phyloP scores from a whole-genome alignment of 2,888 invertebrate species.

The Parnassius mnemosyne region DNA sequence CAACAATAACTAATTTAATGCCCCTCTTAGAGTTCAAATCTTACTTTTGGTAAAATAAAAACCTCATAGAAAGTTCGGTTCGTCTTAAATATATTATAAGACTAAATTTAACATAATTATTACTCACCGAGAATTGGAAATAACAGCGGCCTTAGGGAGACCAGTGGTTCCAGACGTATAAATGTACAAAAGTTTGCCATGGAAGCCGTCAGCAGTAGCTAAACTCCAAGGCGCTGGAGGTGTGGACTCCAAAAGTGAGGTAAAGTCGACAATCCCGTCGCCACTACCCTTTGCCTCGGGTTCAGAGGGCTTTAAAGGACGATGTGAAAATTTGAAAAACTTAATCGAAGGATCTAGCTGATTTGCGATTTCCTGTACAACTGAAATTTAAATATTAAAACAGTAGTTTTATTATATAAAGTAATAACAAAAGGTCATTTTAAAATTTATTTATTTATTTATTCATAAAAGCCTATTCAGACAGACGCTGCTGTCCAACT shows the following conservation, averaged over 20 bases:
- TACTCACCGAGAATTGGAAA: conserved; percentile 92
- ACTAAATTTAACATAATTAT: not conserved
- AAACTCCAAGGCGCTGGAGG: conserved; percentile 78
- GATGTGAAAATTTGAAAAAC: conserved; percentile 82
- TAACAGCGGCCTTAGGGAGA: conserved; percentile 97
- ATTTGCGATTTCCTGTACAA: conserved; percentile 84
- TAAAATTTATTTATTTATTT: too few species aligned
- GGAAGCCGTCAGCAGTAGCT: conserved; percentile 83
- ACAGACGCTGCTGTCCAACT: too few species aligned
- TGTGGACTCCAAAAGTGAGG: conserved; percentile 79
- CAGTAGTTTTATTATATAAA: too few species aligned
- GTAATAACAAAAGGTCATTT: too few species aligned
- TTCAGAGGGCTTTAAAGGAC: conserved; percentile 47
- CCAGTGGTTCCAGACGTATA: conserved; percentile 99
- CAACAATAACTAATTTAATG: too few species aligned
- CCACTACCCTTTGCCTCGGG: conserved; percentile 45
- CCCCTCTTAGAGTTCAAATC: too few species aligned
- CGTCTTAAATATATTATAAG: too few species aligned
- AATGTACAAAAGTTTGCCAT: conserved; percentile 94
- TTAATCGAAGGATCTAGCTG: conserved; percentile 84
- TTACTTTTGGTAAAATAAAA: too few species aligned
- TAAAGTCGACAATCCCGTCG: conserved; percentile 79
- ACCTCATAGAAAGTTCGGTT: too few species aligned
- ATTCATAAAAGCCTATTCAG: too few species aligned
- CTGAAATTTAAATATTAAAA: conserved; percentile 63